A percentile compares a stretch with the other conserved stretches of the same genome.
Evolutionary conservation across 2,113 vertebrate genomes (phyloP).

Genomic region (Gambusia affinis): DNA sequence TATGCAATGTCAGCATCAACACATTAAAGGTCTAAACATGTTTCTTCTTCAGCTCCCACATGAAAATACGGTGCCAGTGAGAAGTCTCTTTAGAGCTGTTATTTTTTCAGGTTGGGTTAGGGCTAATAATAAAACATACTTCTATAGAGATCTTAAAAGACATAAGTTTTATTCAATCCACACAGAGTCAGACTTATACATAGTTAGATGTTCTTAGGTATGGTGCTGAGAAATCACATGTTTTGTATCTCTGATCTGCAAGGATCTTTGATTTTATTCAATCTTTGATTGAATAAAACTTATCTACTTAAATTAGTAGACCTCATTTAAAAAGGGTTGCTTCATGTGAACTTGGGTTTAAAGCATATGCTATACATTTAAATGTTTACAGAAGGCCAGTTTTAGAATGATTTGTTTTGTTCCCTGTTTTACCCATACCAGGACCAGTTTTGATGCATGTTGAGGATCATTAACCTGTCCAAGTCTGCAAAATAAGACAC

Average conservation of each 20-base stretch:
- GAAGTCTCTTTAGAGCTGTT: background rate
- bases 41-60: conserved; percentile 25
- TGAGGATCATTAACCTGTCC: no score
- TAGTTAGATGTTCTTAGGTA: background rate
- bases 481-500: no score
- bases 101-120: no score
- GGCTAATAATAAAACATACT: background rate
- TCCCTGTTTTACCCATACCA: no score
- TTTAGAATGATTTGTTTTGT: no score
- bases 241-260: background rate
- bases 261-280: background rate
- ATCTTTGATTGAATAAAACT: background rate
- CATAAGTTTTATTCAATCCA: background rate
- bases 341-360: no score
- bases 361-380: no score
- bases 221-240: background rate
- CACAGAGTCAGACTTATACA: background rate
- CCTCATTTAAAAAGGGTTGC: no score
- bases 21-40: conserved; percentile 34
- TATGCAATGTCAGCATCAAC: conserved; percentile 8
- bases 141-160: background rate
- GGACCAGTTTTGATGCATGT: no score
- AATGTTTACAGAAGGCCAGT: no score
- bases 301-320: background rate
- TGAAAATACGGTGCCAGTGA: conserved; percentile 15